Evolutionary conservation across 2,113 vertebrate species (phyloP).

Genomic region (Oxyura jamaicensis): DNA sequence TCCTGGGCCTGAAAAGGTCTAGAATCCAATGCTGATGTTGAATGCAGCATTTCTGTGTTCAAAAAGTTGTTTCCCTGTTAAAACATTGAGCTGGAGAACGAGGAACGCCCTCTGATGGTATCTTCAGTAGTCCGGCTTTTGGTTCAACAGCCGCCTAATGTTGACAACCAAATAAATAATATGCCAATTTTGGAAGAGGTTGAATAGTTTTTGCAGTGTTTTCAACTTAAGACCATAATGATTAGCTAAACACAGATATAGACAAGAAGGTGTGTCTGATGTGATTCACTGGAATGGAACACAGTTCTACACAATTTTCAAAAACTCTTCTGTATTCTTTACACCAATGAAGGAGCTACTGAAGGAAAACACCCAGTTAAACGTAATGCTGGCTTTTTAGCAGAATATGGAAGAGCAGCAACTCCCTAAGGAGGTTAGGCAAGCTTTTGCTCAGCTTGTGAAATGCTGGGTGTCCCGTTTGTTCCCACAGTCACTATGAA

Average conservation of each 20-base stretch:
- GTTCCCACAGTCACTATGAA: neutral
- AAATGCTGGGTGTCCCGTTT: neutral
- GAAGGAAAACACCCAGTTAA: neutral
- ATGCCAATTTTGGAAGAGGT: neutral
- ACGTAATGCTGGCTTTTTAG: neutral
- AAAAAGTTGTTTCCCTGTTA: neutral
- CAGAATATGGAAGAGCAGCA: neutral
- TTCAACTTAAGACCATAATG: neutral
- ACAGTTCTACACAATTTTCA: neutral
- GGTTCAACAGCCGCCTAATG: neutral
- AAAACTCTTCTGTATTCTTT: neutral
- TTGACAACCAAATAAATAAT: neutral
- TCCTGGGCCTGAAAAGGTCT: neutral
- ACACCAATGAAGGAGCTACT: neutral
- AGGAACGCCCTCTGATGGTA: neutral
- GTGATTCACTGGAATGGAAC: neutral
- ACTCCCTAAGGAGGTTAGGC: neutral
- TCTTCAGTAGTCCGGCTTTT: neutral
- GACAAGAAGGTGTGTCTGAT: neutral
- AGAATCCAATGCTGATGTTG: neutral
- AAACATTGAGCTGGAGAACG: neutral
- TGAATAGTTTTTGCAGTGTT: neutral
- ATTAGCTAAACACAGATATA: neutral
- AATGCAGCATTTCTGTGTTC: neutral
- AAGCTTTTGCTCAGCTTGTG: neutral